These are phyloP conservation scores for Clamator glandarius DNA, from an alignment of 2,797 vertebrate species.

Conservation along the genomic window DNA sequence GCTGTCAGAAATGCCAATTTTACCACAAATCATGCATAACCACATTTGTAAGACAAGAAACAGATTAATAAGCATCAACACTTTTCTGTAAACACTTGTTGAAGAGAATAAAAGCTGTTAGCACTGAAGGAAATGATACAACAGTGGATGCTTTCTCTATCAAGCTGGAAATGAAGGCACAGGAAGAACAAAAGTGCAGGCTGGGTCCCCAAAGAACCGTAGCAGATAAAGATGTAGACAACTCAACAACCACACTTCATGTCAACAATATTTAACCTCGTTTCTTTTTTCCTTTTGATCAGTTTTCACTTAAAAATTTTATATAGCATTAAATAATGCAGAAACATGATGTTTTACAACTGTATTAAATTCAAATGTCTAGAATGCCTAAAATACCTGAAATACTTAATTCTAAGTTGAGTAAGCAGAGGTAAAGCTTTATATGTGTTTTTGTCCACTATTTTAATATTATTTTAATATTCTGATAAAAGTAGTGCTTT, in stretches of 20 bases:
- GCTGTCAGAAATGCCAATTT: constrained; percentile 83
- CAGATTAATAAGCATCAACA: constrained; percentile 95
- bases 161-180: constrained; percentile 36
- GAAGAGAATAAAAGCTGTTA: constrained; percentile 72
- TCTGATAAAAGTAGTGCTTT: neutral
- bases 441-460: neutral
- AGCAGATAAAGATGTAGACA: constrained; percentile 2
- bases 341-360: neutral
- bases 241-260: neutral
- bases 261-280: neutral
- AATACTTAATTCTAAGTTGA: neutral
- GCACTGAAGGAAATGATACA: constrained; percentile 63
- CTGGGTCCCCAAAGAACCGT: neutral
- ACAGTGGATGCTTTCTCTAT: constrained; percentile 49
- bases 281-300: neutral
- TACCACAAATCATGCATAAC: constrained; percentile 68
- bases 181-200: constrained; percentile 77
- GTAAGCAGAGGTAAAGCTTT: neutral
- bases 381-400: neutral
- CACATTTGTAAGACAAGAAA: constrained; percentile 84
- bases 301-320: neutral
- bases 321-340: neutral
- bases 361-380: neutral
- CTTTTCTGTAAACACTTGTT: constrained; percentile 88
- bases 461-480: neutral